Conservation (phyloP, 2,797 vertebrate species). For the Malacoraja senta region DNA sequence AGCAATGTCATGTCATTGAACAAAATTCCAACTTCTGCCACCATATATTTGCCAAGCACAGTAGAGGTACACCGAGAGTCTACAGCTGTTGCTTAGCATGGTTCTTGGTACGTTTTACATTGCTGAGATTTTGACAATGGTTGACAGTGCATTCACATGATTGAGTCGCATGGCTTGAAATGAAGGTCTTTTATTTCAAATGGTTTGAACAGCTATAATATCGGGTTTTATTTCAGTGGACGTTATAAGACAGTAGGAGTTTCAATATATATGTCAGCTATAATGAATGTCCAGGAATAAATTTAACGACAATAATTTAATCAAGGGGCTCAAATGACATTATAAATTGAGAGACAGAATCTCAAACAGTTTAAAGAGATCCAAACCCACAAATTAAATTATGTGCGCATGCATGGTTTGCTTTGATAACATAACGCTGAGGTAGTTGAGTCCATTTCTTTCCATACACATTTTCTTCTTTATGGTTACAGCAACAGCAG, state of each 20-base stretch:
- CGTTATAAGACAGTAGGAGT: not conserved
- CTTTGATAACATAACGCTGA: not conserved
- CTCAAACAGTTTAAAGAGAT: not conserved
- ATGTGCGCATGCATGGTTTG: not conserved
- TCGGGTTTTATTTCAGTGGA: not conserved
- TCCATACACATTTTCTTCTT: not conserved
- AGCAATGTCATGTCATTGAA: not conserved
- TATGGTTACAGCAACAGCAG: not conserved
- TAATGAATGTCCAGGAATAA: not conserved
- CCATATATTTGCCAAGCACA: not conserved
- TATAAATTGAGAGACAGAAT: not conserved
- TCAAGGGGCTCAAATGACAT: not conserved
- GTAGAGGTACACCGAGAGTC: not conserved
- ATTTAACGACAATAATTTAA: not conserved
- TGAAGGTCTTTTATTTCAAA: not conserved
- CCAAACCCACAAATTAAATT: not conserved
- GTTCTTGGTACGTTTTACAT: not conserved
- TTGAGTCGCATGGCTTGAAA: not conserved
- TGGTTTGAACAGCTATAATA: not conserved
- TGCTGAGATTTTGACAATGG: not conserved
- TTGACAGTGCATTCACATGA: not conserved
- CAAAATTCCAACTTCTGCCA: not conserved
- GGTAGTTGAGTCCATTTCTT: not conserved
- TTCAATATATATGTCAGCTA: not conserved
- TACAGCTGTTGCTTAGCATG: not conserved